Base-by-base conservation (phyloP, 2,113 vertebrate genomes). In the Passer domesticus region DNA sequence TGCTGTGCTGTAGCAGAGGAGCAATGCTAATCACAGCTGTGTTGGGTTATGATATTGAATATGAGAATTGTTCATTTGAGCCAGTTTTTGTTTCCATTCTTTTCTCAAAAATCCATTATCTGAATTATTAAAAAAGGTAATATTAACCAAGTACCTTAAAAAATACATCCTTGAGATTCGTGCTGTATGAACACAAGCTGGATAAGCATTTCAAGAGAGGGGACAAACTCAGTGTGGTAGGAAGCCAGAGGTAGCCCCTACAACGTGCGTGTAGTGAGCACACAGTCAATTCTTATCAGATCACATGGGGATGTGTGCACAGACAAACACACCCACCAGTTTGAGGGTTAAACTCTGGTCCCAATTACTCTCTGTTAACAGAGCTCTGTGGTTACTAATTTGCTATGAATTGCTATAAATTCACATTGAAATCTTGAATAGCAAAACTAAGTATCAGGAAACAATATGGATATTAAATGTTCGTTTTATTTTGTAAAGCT, bases 191-290 rank as follows among this genome's bases (percentile, higher is more conserved):
- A 28, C 39, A 31, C 17, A 52, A n/a, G 31, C 47, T 59, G 56
- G 11, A 8, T 44, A 17, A 63, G 30, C 19, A 6, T 64, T 76
- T 41, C 35, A 72, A 52, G 64, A 59, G 23, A 37, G 39, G 21
- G n/a, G 49, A n/a, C 3, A 53, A 41, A 58, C 52, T 49, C 28
- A 10, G 41, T 35, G 64, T 30, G 66, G 22, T 62, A 18, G n/a
- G 35, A 56, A 76, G 44, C 5, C 41, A 59, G 55, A 52, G 28
- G 49, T 18, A 30, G 58, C 63, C 46, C 0, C 0, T 44, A 15
- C 0, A 0, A 27, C 0, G 0, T 1, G 0, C 37, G 47, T 64
- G 31, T 31, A 69, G 58, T 62, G 37, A 85, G 27, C 49, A 67
- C 28, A 11, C 13, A 7, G 8, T 68, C 58, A 30, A 9, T 60